A percentile compares a stretch with the other conserved stretches of the same genome.
phyloP scores from a whole-genome alignment of 2,797 vertebrate genomes.

The Psittacula echo region DNA sequence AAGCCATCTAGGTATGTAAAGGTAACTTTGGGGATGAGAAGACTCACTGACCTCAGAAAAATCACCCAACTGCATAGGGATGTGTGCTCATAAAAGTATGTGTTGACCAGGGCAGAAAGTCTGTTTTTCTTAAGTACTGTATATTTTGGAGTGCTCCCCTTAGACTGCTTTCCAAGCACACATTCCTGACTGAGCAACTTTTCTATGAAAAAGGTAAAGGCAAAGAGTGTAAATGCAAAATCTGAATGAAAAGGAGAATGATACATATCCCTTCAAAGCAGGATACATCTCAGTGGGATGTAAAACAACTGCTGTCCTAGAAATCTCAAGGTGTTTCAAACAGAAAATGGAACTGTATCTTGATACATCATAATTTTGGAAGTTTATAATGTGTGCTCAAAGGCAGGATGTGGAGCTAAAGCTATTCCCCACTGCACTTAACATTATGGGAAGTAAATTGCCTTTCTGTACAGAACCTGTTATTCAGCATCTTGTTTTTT shows the following conservation, averaged over 20 bases:
- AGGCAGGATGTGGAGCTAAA: not conserved
- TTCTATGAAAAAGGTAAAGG: not conserved
- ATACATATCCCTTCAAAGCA: not conserved
- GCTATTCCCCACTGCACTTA: not conserved
- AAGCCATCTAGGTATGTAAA: not conserved
- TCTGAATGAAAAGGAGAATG: not conserved
- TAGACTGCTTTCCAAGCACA: not conserved
- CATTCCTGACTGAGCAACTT: not conserved
- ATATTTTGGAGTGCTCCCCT: not conserved
- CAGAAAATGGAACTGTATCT: slow-evolving; percentile 41
- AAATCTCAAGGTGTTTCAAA: slow-evolving; percentile 25
- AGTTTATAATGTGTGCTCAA: not conserved
- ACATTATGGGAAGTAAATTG: not conserved
- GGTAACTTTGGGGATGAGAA: not conserved
- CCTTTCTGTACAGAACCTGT: not conserved
- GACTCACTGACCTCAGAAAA: not conserved
- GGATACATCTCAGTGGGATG: not conserved
- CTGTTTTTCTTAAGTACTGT: slow-evolving; percentile 12
- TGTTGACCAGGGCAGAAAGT: not conserved
- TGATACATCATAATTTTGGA: not conserved
- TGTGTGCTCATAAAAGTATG: not conserved
- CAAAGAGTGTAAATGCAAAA: not conserved
- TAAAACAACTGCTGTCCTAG: not conserved
- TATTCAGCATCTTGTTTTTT: not conserved
- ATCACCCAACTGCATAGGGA: not conserved